Base-by-base conservation (phyloP, 1,140 invertebrate species). In the Drosophila kohkoa region DNA sequence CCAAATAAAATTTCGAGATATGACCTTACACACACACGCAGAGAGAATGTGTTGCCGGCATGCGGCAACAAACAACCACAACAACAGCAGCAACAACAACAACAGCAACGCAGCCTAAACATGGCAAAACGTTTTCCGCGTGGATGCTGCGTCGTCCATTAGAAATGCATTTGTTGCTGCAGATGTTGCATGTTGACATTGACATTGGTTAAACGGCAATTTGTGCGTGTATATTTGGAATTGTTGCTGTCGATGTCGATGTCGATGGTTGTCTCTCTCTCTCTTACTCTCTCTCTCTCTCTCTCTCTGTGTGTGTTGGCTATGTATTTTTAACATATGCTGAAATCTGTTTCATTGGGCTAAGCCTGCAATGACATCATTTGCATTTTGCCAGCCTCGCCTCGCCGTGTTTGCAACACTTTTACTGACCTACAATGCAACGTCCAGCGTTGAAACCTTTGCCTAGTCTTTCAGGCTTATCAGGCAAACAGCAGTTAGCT, bases 1-100 rank as follows among this genome's bases (percentile, higher is more conserved):
- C 85, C 85, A 89, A 89, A 89, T 85, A 79, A 89, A 89, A 81
- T 89, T 83, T 89, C 77, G 71, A 76, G 81, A 85, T 85, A 81
- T 83, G 85, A 89, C 85, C 85, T 89, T 89, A 85, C 65, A 69
- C 85, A 69, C 85, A 64, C 16, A 63, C 20, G 4, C 30, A 55
- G 2, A 25, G 8, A 8, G 3, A 72, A 66, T 81, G 66, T 77
- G 70, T 52, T 72, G 79, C 30, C 73, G 69, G 58, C 60, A 45
- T 75, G 57, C 62, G 35, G 35, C 35, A 38, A 32, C 30, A 7
- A 32, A 32, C 30, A 66, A 35, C 60, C 58, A 4, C 20, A 20
- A 20, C 16, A 20, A 7, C 30, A 74, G 66, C 59, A 58, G 6
- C 54, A 67, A 43, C 41, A 66, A 25, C 65, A 63, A 58, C 65